Percentiles rank a stretch among this genome's conserved stretches.
phyloP scores from a whole-genome alignment of 2,888 invertebrate species.

The Mimas tiliae region DNA sequence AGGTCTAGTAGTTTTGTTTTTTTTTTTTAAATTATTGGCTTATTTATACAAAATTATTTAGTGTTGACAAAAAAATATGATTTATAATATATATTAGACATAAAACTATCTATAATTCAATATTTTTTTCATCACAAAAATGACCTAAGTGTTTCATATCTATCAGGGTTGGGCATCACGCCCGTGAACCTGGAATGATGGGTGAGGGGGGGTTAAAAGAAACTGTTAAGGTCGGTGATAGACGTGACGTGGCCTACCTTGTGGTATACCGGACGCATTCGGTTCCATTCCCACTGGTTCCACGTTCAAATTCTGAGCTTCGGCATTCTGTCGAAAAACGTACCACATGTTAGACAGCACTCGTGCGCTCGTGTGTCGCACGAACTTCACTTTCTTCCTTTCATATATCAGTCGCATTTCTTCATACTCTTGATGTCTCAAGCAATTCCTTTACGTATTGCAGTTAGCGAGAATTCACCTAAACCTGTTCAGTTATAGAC shows the following conservation, averaged over 20 bases:
- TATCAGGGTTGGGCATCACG: too few relatives aligned
- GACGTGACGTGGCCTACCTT: conserved; percentile 55
- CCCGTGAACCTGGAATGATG: not conserved
- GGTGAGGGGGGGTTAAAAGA: not conserved
- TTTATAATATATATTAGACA: too few relatives aligned
- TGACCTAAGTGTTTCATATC: too few relatives aligned
- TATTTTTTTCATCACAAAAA: too few relatives aligned
- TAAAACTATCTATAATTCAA: too few relatives aligned
- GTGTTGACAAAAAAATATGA: too few relatives aligned
- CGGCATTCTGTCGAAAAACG: conserved; percentile 53
- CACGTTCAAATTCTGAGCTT: conserved; percentile 62
- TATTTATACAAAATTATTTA: too few relatives aligned
- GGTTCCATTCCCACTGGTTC: conserved; percentile 62
- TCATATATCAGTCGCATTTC: not conserved
- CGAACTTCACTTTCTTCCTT: not conserved
- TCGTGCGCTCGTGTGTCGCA: too few relatives aligned
- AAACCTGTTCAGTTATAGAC: not conserved
- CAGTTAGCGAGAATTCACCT: not conserved
- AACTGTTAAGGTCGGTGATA: conserved; percentile 11
- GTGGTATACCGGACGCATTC: conserved; percentile 56
- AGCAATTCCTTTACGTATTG: conserved; percentile 17
- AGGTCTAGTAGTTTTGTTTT: too few relatives aligned
- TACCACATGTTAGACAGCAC: not conserved
- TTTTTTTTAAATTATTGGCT: too few relatives aligned
- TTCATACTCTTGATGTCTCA: conserved; percentile 3